A percentile compares a stretch with the other conserved stretches of the same genome.
These are phyloP conservation scores for Nephrotoma appendiculata DNA, from an alignment of 2,888 invertebrate genomes.

Conservation along the genomic window DNA sequence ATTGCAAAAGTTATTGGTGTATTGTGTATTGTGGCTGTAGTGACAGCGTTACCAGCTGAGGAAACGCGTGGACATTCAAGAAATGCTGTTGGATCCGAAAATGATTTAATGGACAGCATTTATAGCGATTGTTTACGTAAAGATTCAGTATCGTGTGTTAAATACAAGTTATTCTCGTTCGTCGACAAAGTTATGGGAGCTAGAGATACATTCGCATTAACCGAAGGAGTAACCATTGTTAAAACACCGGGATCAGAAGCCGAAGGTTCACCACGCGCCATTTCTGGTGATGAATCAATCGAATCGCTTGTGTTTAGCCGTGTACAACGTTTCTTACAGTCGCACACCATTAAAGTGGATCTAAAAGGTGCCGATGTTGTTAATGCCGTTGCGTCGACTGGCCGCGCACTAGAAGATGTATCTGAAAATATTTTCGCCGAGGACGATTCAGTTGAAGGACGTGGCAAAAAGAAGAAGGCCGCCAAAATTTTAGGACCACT, in stretches of 20 bases:
- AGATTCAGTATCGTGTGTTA: constrained; percentile 71
- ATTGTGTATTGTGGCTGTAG: constrained; percentile 39
- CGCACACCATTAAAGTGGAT: constrained; percentile 71
- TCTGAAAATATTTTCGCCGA: constrained; percentile 48
- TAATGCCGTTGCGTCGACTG: constrained; percentile 63
- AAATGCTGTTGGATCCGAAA: constrained; percentile 51
- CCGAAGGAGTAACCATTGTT: constrained; percentile 72
- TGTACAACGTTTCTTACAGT: constrained; percentile 59
- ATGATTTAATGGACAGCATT: constrained; percentile 63
- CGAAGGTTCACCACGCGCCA: constrained; percentile 63
- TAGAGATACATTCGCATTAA: constrained; percentile 63
- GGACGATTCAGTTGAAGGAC: constrained; percentile 50
- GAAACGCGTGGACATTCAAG: constrained; percentile 43
- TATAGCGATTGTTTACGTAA: constrained; percentile 66
- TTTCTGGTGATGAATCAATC: constrained; percentile 47
- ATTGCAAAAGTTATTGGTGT: constrained; percentile 35
- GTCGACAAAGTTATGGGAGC: constrained; percentile 72
- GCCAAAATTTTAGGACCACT: constrained; percentile 64
- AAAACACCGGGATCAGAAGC: constrained; percentile 52
- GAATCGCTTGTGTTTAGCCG: constrained; percentile 50
- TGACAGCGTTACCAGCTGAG: constrained; percentile 52
- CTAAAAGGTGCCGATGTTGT: constrained; percentile 73
- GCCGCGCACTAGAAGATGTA: constrained; percentile 63
- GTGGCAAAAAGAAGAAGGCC: constrained; percentile 74
- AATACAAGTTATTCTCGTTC: constrained; percentile 74